Evolutionary conservation across 2,113 vertebrate species (phyloP), one percentile per base, ranked within the genome.

Genomic region (Mastomys natalensis): DNA sequence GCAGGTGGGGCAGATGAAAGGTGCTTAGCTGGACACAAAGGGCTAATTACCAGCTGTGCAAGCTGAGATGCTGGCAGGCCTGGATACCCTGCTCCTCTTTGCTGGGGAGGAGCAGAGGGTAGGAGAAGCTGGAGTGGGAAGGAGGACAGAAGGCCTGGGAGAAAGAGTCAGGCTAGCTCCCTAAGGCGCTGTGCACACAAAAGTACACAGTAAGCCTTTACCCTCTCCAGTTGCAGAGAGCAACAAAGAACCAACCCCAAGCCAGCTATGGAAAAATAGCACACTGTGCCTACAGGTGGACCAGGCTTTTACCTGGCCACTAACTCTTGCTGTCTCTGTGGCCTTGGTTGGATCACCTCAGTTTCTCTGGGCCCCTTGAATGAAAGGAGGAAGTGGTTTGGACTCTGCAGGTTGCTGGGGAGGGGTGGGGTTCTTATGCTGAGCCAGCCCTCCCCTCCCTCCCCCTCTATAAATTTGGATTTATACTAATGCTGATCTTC

Each of bases 21-120:
- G 87, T 91, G 92, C 87, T 45, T 88, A 94, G 84, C 89, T 86
- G 92, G 90, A 97, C 94, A 96, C 95, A 95, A 97, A 97, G 89
- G 84, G 87, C 97, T 97, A 89, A 97, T 97, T 77, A 95, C 92
- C 84, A 95, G 96, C 72, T 87, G 73, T 97, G 97, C 97, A 97
- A 98, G 91, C 93, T 88, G 95, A 98, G 95, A 76, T 45, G 34
- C 37, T 3, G 4, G 74, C 58, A 66, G 72, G 26, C 82, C 9
- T 34, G 16, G n/a, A 40, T 85, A 80, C 45, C 88, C 81, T 21
- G 91, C 77, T 93, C 68, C 74, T 73, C 80, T 93, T 8, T 34
- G 55, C 90, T 68, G 43, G 89, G 76, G 45, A 51, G 40, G 45
- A 76, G n/a, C 87, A 77, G 87, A 89, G 68, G 53, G 48, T 60